These are phyloP conservation scores for Hylaeus anthracinus DNA, from an alignment of 1,140 invertebrate genomes.

Conservation along the genomic window DNA sequence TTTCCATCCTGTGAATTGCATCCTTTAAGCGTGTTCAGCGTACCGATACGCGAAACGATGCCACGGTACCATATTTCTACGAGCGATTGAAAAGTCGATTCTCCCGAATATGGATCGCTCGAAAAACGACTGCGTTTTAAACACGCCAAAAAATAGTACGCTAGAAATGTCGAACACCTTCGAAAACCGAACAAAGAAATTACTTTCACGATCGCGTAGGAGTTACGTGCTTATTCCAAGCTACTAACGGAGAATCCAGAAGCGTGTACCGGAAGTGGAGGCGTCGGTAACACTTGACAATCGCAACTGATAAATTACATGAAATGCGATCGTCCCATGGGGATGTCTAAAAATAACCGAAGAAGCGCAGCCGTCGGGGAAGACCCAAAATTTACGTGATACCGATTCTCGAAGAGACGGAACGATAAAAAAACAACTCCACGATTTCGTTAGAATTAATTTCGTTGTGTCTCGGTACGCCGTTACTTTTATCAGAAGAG, in stretches of 20 bases:
- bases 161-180: no score
- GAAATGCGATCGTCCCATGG: conserved; percentile 18
- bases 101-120: background rate
- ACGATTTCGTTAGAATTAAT: no score
- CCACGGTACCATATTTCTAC: background rate
- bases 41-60: background rate
- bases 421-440: no score
- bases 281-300: conserved; percentile 38
- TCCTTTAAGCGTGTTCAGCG: background rate
- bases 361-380: background rate
- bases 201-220: background rate
- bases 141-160: no score
- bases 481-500: no score
- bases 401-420: background rate
- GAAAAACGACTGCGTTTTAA: no score
- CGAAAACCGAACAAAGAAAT: background rate
- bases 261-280: conserved; percentile 35
- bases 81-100: background rate
- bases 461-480: no score
- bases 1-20: background rate
- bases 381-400: background rate
- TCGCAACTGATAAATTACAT: conserved; percentile 41
- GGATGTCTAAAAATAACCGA: conserved; percentile 16
- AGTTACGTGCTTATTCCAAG: background rate
- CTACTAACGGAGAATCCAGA: conserved; percentile 4